Conservation (phyloP, 2,888 invertebrate species). For the Amblyjoppa fuscipennis region DNA sequence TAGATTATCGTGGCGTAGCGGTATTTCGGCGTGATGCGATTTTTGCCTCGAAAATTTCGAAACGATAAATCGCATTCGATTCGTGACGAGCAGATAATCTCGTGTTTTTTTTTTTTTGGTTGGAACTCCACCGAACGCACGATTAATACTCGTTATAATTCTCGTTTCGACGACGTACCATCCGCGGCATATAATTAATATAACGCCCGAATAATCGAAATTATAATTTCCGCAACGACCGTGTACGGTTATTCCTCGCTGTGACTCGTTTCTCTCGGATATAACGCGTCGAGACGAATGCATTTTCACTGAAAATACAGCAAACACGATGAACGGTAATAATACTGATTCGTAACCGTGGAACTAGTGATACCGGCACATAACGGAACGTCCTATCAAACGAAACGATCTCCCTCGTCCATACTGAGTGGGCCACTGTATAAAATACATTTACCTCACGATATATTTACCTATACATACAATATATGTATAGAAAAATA, state of each 20-base stretch:
- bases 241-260: background rate
- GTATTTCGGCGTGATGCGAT: background rate
- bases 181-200: slow-evolving; percentile 13
- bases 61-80: background rate
- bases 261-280: background rate
- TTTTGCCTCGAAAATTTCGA: background rate
- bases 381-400: slow-evolving; percentile 41
- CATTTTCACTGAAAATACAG: slow-evolving; percentile 21
- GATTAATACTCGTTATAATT: slow-evolving; percentile 18
- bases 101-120: background rate
- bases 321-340: slow-evolving; percentile 40
- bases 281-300: slow-evolving; percentile 20
- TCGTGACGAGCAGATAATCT: background rate
- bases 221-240: slow-evolving; percentile 16
- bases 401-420: slow-evolving; percentile 25
- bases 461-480: slow-evolving; percentile 3
- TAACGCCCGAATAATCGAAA: slow-evolving; percentile 7
- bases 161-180: slow-evolving; percentile 21
- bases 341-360: slow-evolving; percentile 19
- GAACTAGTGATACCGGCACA: slow-evolving; percentile 17
- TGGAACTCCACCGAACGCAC: background rate
- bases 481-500: background rate
- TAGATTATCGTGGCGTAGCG: background rate
- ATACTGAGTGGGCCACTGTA: background rate
- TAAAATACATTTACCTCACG: background rate